Percentiles rank a stretch among this genome's conserved stretches.
These are phyloP conservation scores for Neuroterus valhalla DNA, from an alignment of 1,140 invertebrate species.

Conservation along the genomic window DNA sequence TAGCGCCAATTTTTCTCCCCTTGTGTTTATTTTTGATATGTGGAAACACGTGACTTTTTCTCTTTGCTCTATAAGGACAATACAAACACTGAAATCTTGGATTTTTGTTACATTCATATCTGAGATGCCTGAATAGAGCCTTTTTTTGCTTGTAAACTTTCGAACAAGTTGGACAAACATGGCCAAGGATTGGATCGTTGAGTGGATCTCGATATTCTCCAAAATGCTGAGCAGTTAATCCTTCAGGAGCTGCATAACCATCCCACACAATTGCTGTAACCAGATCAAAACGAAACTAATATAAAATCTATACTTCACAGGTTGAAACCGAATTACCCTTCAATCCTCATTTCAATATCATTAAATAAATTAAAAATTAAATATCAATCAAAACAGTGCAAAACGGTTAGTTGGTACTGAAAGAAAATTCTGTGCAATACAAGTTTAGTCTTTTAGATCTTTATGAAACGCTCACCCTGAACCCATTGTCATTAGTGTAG, in stretches of 20 bases:
- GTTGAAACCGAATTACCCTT: too few relatives aligned
- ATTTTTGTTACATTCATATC: slow-evolving; percentile 77
- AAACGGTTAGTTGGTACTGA: too few relatives aligned
- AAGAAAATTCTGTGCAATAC: too few relatives aligned
- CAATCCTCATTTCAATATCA: too few relatives aligned
- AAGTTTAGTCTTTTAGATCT: too few relatives aligned
- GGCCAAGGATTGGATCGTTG: not conserved
- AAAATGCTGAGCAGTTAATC: slow-evolving; percentile 20
- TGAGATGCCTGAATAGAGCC: slow-evolving; percentile 69
- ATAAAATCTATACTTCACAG: slow-evolving; percentile 29
- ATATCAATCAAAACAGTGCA: too few relatives aligned
- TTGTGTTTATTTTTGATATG: slow-evolving; percentile 61
- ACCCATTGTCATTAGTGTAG: too few relatives aligned
- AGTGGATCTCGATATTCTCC: slow-evolving; percentile 18
- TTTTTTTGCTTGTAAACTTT: slow-evolving; percentile 74
- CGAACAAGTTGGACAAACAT: slow-evolving; percentile 58
- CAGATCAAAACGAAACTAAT: slow-evolving; percentile 46
- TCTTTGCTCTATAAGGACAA: slow-evolving; percentile 74
- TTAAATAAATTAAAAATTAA: too few relatives aligned
- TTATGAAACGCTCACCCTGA: too few relatives aligned
- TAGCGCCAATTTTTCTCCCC: not conserved
- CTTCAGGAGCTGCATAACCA: not conserved
- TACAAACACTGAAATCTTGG: slow-evolving; percentile 76
- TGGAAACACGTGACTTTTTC: slow-evolving; percentile 71
- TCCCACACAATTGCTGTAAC: slow-evolving; percentile 45